Percentiles rank a stretch among this genome's conserved stretches.
Evolutionary conservation across 2,113 vertebrate genomes (phyloP).

Genomic region (Oostethus manadensis): DNA sequence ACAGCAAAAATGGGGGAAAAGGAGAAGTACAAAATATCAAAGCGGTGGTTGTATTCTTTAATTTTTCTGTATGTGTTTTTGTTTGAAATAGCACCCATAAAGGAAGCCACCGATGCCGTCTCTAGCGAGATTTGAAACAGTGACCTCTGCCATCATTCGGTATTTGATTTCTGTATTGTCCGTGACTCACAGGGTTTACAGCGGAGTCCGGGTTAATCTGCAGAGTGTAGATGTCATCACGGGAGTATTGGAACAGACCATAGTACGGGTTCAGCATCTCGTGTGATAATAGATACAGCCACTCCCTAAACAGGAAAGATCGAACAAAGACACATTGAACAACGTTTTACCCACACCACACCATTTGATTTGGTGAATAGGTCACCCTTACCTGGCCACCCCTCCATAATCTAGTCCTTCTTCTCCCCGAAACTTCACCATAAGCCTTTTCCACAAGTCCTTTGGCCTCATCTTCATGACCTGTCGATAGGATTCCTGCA

Average conservation of each 20-base stretch:
- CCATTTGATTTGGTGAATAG: too few relatives aligned
- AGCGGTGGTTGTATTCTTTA: too few relatives aligned
- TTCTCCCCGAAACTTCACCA: slow-evolving; percentile 98
- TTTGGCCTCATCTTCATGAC: slow-evolving; percentile 99
- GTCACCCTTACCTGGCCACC: slow-evolving; percentile 84
- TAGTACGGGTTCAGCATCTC: slow-evolving; percentile 99
- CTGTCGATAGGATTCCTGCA: slow-evolving; percentile 94
- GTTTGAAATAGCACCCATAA: too few relatives aligned
- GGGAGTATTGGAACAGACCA: slow-evolving; percentile 96
- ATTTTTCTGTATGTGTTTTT: too few relatives aligned
- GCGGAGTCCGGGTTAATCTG: slow-evolving; percentile 98
- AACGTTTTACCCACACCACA: neutral
- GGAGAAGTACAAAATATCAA: too few relatives aligned
- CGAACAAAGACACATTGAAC: neutral
- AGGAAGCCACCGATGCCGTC: too few relatives aligned
- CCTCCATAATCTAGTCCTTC: slow-evolving; percentile 98
- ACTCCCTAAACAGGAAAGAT: slow-evolving; percentile 76
- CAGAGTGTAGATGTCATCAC: slow-evolving; percentile 96
- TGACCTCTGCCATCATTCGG: neutral
- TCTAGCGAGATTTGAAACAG: too few relatives aligned
- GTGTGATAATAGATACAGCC: slow-evolving; percentile 95
- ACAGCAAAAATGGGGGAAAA: too few relatives aligned
- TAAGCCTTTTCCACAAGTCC: slow-evolving; percentile 96
- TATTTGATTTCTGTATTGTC: neutral
- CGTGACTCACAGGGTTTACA: slow-evolving; percentile 86